Conservation (phyloP, 2,888 invertebrate species). For the Lasioglossum zephyrum region DNA sequence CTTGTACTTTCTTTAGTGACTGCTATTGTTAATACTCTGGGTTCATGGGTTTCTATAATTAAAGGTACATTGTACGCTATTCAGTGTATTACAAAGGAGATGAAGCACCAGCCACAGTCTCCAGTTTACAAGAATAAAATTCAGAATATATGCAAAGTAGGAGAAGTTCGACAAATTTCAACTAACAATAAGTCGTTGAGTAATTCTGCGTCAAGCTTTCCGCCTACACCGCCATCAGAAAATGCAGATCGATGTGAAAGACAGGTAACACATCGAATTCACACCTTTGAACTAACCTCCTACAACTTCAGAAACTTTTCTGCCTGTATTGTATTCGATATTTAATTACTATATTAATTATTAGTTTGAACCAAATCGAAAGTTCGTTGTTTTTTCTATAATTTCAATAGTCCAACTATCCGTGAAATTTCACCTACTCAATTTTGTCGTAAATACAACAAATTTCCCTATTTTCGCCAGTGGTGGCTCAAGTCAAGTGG, state of each 20-base stretch:
- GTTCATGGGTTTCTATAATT: background rate
- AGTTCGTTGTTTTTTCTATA: background rate
- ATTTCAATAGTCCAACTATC: background rate
- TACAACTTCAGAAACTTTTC: no score
- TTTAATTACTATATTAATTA: background rate
- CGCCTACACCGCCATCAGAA: background rate
- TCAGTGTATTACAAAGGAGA: conserved; percentile 38
- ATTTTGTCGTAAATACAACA: background rate
- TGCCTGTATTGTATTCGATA: background rate
- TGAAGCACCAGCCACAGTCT: conserved; percentile 34
- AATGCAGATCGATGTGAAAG: background rate
- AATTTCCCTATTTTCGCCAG: background rate
- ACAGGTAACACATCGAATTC: conserved; percentile 32
- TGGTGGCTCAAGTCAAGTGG: no score
- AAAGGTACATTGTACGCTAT: conserved; percentile 45
- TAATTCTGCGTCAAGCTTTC: background rate
- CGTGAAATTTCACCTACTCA: background rate
- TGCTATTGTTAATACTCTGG: background rate
- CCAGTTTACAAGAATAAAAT: conserved; percentile 4
- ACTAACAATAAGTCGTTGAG: conserved; percentile 9
- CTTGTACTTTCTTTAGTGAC: background rate
- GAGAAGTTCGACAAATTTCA: conserved; percentile 7
- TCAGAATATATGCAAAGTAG: conserved; percentile 6
- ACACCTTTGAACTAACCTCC: background rate
- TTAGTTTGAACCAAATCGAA: no score